Base-by-base conservation (phyloP, 2,797 vertebrate genomes). In the Danio jaintianensis region DNA sequence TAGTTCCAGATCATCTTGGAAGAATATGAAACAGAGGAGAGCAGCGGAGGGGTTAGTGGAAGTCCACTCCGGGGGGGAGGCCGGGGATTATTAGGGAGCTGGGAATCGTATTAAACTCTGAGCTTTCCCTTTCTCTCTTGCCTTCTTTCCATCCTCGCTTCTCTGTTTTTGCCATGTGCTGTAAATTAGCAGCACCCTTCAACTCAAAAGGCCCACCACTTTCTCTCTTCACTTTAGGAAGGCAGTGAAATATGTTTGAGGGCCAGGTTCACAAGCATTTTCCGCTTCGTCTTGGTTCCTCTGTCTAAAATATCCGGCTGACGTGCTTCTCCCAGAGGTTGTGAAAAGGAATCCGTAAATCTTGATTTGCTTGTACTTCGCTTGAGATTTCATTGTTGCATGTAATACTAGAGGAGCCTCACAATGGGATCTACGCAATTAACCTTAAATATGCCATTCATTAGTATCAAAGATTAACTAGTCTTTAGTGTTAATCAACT, bases 1-100 rank as follows among this genome's bases (percentile, higher is more conserved):
- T 91, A 88, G 90, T 90, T 93, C 88, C 89, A 90, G 86, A 87
- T 90, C 86, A 83, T 88, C 85, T 87, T 93, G 91, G 86, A 92
- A 86, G 83, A 77, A 83, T 85, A 87, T 89, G 81, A 92, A 92
- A 86, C 82, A 78, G 82, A 87, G 67, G 72, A 82, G 79, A 52
- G 71, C 82, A 78, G 64, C 36, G 73, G 79, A 85, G 85, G 83
- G 85, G 88, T 89, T 89, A 83, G 85, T 86, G 85, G 84, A 87
- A 90, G 89, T 90, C 85, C 85, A 88, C 81, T 81, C 84, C 75
- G 63, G 63, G 82, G 85, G 82, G 80, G 83, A 84, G 85, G 68
- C 85, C 83, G 76, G 83, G 85, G 85, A 86, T 86, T 90, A 88
- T 92, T 90, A 89, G 85, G 68, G 68, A 81, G 80, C 68, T 80